Evolutionary conservation across 92 coral and sea anemone species (phyloP).

Genomic region (Micromussa lordhowensis): DNA sequence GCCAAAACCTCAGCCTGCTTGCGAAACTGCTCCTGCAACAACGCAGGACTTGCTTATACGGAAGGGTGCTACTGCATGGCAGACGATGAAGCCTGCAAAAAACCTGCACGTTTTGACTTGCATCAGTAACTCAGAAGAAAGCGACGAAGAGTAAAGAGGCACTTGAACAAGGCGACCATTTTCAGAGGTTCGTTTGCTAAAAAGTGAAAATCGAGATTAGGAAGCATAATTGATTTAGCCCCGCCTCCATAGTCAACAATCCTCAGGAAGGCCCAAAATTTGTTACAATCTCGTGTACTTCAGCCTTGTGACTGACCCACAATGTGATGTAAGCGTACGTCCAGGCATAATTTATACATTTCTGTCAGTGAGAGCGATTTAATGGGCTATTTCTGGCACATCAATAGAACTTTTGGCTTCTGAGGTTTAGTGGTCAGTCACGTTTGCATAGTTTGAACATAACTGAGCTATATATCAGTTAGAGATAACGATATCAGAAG

Average conservation of each 20-base stretch:
- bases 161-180: slow-evolving; percentile 28
- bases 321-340: slow-evolving; percentile 32
- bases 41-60: slow-evolving; percentile 42
- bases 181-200: slow-evolving; percentile 30
- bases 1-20: slow-evolving; percentile 58
- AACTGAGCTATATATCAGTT: slow-evolving; percentile 17
- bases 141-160: slow-evolving; percentile 48
- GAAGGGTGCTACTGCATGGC: slow-evolving; percentile 74
- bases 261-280: slow-evolving; percentile 17
- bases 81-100: slow-evolving; percentile 56
- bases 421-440: slow-evolving; percentile 39
- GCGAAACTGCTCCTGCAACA: slow-evolving; percentile 58
- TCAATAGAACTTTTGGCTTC: slow-evolving; percentile 23
- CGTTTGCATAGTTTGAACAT: slow-evolving; percentile 47
- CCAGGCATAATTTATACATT: slow-evolving; percentile 8
- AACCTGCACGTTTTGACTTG: slow-evolving; percentile 53
- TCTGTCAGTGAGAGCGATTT: slow-evolving; percentile 8
- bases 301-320: slow-evolving; percentile 30
- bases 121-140: slow-evolving; percentile 55
- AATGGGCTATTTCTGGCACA: slow-evolving; percentile 1
- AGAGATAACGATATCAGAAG: slow-evolving; percentile 42
- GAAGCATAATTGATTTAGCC: slow-evolving; percentile 10
- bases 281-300: slow-evolving; percentile 38
- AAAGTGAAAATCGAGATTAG: neutral
- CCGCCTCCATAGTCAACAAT: neutral